Percentiles rank a stretch among this genome's conserved stretches.
These are phyloP conservation scores for Pyrrhia umbra DNA, from an alignment of 2,888 invertebrate species.

Conservation along the genomic window DNA sequence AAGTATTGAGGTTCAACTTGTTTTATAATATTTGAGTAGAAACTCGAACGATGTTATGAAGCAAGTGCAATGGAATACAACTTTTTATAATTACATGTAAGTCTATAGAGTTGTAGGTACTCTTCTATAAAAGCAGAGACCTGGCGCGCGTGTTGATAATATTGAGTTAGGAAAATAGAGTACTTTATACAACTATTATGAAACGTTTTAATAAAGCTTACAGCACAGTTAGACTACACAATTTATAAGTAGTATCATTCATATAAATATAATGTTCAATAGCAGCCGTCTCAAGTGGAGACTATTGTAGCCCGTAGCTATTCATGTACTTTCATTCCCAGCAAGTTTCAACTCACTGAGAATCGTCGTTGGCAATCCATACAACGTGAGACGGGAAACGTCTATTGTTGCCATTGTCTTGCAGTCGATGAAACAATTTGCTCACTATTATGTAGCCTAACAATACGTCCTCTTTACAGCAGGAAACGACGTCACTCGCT, in stretches of 20 bases:
- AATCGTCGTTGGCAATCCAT: constrained; percentile 12
- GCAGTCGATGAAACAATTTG: constrained; percentile 26
- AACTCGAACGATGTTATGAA: no score
- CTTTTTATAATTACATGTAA: no score
- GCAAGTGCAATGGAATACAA: no score
- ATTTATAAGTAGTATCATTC: neutral
- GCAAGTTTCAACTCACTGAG: constrained; percentile 20
- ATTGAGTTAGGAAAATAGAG: neutral
- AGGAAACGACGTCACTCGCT: constrained; percentile 94
- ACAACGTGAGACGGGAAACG: constrained; percentile 10
- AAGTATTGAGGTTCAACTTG: no score
- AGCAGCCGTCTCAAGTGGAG: constrained; percentile 2
- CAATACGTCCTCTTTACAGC: constrained; percentile 63
- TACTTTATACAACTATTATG: neutral
- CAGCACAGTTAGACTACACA: neutral
- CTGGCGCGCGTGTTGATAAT: neutral
- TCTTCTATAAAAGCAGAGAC: neutral
- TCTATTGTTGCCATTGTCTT: constrained; percentile 38
- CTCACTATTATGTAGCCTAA: constrained; percentile 28
- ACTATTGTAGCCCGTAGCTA: constrained; percentile 18
- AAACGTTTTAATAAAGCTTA: neutral
- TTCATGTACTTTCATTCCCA: constrained; percentile 22
- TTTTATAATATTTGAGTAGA: no score
- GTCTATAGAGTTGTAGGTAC: no score
- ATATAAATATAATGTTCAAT: constrained; percentile 11